Conservation (phyloP, 2,888 invertebrate species). For the Synergus itoensis region DNA sequence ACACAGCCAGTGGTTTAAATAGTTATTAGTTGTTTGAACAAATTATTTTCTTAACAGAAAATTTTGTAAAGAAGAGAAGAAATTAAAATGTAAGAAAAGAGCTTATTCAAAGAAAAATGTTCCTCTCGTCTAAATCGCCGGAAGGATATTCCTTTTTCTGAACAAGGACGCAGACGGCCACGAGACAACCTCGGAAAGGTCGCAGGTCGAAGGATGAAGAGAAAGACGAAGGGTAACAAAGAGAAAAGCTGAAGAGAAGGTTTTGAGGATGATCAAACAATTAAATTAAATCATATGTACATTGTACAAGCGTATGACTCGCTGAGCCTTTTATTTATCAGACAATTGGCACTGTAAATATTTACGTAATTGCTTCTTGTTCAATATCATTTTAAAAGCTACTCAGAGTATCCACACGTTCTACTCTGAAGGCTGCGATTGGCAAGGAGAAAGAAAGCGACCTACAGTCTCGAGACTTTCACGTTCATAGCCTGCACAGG, state of each 20-base stretch:
- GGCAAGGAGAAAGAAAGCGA: conserved; percentile 52
- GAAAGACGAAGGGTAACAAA: neutral
- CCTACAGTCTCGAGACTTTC: conserved; percentile 51
- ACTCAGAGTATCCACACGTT: conserved; percentile 20
- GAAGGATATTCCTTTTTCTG: neutral
- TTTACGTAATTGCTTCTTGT: conserved; percentile 32
- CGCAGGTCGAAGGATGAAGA: conserved; percentile 16
- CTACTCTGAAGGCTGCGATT: conserved; percentile 52
- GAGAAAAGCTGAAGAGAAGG: neutral
- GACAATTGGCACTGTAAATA: conserved; percentile 20
- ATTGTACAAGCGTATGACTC: neutral
- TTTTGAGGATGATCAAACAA: neutral
- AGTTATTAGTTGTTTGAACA: neutral
- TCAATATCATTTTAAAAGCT: conserved; percentile 37
- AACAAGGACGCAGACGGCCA: conserved; percentile 24
- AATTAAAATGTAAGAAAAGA: neutral
- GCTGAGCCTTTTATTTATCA: neutral
- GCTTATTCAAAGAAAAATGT: neutral
- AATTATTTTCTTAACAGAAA: neutral
- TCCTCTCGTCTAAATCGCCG: neutral
- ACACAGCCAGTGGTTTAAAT: no score
- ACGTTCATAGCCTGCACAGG: conserved; percentile 41
- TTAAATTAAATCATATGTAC: neutral
- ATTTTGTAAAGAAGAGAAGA: neutral
- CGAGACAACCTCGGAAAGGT: conserved; percentile 27